Conservation (phyloP, 2,797 vertebrate genomes). For the Macrochelys suwanniensis region DNA sequence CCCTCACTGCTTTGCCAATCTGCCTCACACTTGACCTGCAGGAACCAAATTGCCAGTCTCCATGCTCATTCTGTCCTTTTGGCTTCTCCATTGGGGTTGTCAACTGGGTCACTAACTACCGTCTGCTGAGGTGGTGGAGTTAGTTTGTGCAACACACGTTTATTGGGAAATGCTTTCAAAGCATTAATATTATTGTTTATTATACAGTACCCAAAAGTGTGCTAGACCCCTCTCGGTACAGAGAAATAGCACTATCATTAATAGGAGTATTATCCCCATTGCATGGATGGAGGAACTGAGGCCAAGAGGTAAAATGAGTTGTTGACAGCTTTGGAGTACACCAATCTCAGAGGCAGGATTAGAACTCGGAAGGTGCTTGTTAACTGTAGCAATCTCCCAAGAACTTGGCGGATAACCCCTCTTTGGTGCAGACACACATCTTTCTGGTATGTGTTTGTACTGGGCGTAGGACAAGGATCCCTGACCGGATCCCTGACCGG, state of each 20-base stretch:
- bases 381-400: neutral
- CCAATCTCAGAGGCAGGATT: neutral
- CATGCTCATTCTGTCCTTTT: neutral
- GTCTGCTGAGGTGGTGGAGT: neutral
- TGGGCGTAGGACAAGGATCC: neutral
- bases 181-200: neutral
- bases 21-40: neutral
- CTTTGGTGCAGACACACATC: neutral
- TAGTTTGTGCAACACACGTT: neutral
- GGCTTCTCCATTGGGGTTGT: neutral
- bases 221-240: neutral
- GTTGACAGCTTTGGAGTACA: neutral
- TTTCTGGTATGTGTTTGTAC: neutral
- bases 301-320: neutral
- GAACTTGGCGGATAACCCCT: neutral
- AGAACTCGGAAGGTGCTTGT: neutral
- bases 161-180: neutral
- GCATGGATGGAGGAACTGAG: neutral
- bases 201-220: neutral
- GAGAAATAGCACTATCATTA: too few relatives aligned
- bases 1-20: neutral
- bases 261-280: neutral
- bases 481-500: neutral
- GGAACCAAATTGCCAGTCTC: neutral
- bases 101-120: neutral